These are phyloP conservation scores for Andrena bucephala DNA, from an alignment of 2,888 invertebrate species.

Conservation along the genomic window DNA sequence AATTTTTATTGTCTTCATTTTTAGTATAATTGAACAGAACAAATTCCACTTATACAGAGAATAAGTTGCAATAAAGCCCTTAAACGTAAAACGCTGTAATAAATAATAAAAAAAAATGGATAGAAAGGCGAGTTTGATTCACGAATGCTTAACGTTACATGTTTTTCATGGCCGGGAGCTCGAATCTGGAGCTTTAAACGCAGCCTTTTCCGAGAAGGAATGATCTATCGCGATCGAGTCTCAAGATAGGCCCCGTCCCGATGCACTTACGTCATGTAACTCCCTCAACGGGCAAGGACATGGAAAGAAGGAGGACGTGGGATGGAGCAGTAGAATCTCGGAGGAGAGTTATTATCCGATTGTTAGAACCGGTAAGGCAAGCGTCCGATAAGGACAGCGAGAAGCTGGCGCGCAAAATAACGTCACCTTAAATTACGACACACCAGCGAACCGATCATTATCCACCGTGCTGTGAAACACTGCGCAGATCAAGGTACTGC, in stretches of 20 bases:
- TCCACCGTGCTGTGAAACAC: constrained; percentile 34
- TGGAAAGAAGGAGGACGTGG: constrained; percentile 40
- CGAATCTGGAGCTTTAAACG: neutral
- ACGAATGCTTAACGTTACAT: too few species aligned
- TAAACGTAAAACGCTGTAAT: too few species aligned
- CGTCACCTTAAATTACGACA: constrained; percentile 59
- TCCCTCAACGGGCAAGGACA: constrained; percentile 47
- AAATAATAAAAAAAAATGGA: too few species aligned
- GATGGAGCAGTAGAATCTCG: constrained; percentile 41
- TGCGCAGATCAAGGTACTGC: constrained; percentile 16
- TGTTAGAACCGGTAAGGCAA: constrained; percentile 54
- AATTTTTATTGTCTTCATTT: too few species aligned
- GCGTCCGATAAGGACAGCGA: constrained; percentile 41
- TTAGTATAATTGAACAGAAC: too few species aligned
- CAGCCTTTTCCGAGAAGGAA: neutral
- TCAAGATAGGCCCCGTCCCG: constrained; percentile 21
- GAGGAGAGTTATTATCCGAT: constrained; percentile 54
- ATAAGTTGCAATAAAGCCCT: too few species aligned
- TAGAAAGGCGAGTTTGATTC: too few species aligned
- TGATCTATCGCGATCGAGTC: constrained; percentile 25
- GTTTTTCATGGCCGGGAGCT: neutral
- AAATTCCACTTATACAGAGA: too few species aligned
- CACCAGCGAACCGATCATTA: constrained; percentile 56
- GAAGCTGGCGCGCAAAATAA: constrained; percentile 37
- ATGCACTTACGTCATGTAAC: constrained; percentile 45